Base-by-base conservation (phyloP, 1,140 invertebrate species). In the Trachelipus rathkii region DNA sequence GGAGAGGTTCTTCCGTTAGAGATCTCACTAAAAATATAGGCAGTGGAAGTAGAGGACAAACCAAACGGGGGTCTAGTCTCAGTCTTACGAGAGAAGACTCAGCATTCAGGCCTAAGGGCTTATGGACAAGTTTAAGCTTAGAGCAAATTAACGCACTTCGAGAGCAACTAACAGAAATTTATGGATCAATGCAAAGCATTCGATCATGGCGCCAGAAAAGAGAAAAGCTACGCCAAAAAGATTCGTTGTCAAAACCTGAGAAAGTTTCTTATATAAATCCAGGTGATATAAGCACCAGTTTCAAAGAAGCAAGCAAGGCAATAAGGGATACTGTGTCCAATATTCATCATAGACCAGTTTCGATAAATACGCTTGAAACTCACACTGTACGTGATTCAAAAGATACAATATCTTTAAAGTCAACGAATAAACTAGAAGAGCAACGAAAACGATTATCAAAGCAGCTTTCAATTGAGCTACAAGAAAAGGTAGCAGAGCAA, bases 141-240 rank as follows among this genome's bases (percentile, higher is more conserved):
- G 92, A 95, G 81, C 93, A 95, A 85, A 91, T 95, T 0, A 91
- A 89, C 82, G 91, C 90, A 24, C 86, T 95, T 45, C 93, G 93
- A 84, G 89, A 89, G 82, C 93, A 94, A 82, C 83, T 95, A 7
- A 92, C 91, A 79, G 92, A 93, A 80, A 94, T 95, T 66, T 95
- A 94, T 78, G 90, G 90, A 44, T 90, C 23, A 85, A 85, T 81
- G 76, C 85, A 71, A 82, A 84, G 74, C 81, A 86, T 72, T 84
- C 84, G 0, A 83, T 86, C 0, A 78, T 85, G 33, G 80, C 85
- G 50, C 8, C 50, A 60, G 50, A 60, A 60, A 60, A 13, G 50
- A 19, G 50, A 60, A 60, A 60, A 60, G 19, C 50, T 60, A 4
- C 50, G 50, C 11, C 11, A 60, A 60, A 13, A 15, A 15, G 50